A percentile compares a stretch with the other conserved stretches of the same genome.
Evolutionary conservation across 1,140 invertebrate species (phyloP).

Genomic region (Lutraria rhynchaena): DNA sequence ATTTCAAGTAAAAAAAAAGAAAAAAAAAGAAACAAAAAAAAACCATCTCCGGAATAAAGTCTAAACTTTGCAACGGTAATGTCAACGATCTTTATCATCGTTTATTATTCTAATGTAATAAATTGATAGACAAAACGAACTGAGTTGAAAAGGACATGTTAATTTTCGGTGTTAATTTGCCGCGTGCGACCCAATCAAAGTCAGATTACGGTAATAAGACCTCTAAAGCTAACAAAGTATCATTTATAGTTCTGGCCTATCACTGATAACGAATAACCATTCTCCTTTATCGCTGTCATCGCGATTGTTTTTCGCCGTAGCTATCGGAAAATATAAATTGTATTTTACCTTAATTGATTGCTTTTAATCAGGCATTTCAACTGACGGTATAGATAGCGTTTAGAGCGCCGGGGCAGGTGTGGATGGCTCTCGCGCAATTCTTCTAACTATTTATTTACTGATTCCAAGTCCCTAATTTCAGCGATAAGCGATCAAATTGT

Average conservation of each 20-base stretch:
- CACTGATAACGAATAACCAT: constrained; percentile 13
- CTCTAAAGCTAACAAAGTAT: constrained; percentile 26
- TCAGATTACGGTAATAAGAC: constrained; percentile 33
- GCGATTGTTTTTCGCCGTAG: constrained; percentile 31
- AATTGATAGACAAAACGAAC: background rate
- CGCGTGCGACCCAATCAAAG: constrained; percentile 33
- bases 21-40: too few relatives aligned
- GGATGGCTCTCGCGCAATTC: background rate
- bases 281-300: constrained; percentile 10
- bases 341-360: constrained; percentile 51
- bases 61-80: too few relatives aligned
- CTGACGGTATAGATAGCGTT: constrained; percentile 32
- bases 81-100: too few relatives aligned
- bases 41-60: too few relatives aligned
- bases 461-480: constrained; percentile 46
- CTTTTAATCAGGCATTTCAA: constrained; percentile 44
- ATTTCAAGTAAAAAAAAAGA: too few relatives aligned
- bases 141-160: constrained; percentile 14
- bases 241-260: background rate
- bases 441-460: constrained; percentile 32
- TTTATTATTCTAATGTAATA: too few relatives aligned
- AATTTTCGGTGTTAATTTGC: constrained; percentile 22
- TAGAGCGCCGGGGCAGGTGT: constrained; percentile 23
- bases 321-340: constrained; percentile 52
- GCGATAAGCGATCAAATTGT: constrained; percentile 35